phyloP scores from a whole-genome alignment of 2,888 invertebrate species.

The Stegophylla sp. region DNA sequence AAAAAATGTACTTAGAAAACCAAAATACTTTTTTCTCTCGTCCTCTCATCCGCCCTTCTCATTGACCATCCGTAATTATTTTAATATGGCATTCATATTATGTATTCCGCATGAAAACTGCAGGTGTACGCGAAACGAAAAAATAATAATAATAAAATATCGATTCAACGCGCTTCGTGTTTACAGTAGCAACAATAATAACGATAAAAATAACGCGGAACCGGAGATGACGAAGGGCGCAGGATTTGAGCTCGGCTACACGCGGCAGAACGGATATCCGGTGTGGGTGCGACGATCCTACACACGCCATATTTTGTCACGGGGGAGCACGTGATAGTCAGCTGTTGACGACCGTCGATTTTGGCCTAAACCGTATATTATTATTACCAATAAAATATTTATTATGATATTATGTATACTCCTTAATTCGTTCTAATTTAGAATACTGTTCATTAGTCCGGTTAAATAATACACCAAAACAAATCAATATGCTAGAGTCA shows the following conservation, averaged over 20 bases:
- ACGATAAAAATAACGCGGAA: conserved; percentile 22
- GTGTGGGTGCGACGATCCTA: conserved; percentile 16
- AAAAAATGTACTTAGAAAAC: background rate
- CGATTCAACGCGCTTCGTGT: background rate
- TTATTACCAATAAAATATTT: no score
- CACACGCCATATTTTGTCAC: background rate
- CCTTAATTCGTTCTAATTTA: no score
- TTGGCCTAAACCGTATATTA: background rate
- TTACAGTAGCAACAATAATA: background rate
- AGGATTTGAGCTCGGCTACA: conserved; percentile 52
- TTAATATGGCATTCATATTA: no score
- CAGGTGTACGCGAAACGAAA: background rate
- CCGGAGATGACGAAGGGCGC: conserved; percentile 58
- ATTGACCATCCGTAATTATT: no score
- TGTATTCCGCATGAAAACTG: background rate
- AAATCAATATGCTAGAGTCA: no score
- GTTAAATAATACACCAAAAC: no score
- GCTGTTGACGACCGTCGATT: background rate
- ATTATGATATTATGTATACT: no score
- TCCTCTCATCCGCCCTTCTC: background rate
- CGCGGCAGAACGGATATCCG: conserved; percentile 45
- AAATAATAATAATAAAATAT: background rate
- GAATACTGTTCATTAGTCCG: no score
- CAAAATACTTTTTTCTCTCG: background rate
- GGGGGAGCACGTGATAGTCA: background rate